Evolutionary conservation across 2,888 invertebrate species (phyloP), one percentile per base, ranked within the genome.

Genomic region (Odontocolon sp.): DNA sequence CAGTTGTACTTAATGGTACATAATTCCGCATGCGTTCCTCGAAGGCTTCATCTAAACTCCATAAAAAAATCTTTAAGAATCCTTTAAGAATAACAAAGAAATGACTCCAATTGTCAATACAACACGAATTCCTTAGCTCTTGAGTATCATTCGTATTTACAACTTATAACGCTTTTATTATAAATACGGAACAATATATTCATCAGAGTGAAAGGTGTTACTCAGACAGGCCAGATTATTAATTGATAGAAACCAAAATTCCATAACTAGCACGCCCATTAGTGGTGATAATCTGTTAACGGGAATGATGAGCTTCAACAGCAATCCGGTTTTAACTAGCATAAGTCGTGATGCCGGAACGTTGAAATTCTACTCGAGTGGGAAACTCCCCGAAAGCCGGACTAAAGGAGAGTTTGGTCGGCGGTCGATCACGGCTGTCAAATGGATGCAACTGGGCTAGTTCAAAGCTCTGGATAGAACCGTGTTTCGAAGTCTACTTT

Each of bases 281-380:
- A n/a, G n/a, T n/a, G 16, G 26, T 23, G 71, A 36, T 45, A 72
- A 77, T 63, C 63, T 57, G 33, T 77, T 64, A 72, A 77, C 63
- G 45, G 52, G 38, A 59, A 69, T 69, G 72, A 69, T 59, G 57
- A 47, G 47, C 40, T 33, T 21, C 64, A 33, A 23, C 21, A 61
- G 31, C 45, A 77, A 77, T 77, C 77, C 72, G 77, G 45, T 73
- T 77, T 77, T 77, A 77, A 77, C 77, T 72, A 77, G 73, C 64
- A 69, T 77, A 77, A 77, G 77, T 77, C 69, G 64, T 73, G 59
- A 64, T 63, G 50, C 69, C 56, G 56, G 66, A 38, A 68, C 36
- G 68, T 36, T 2, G 54, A 33, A 54, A 54, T 18, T 52, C 28
- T 9, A 6, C 16, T n/a, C n/a, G n/a, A n/a, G n/a, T n/a, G n/a